Evolutionary conservation across 2,888 invertebrate genomes (phyloP), one percentile per base, ranked within the genome.

Genomic region (Andrena trimmerana): DNA sequence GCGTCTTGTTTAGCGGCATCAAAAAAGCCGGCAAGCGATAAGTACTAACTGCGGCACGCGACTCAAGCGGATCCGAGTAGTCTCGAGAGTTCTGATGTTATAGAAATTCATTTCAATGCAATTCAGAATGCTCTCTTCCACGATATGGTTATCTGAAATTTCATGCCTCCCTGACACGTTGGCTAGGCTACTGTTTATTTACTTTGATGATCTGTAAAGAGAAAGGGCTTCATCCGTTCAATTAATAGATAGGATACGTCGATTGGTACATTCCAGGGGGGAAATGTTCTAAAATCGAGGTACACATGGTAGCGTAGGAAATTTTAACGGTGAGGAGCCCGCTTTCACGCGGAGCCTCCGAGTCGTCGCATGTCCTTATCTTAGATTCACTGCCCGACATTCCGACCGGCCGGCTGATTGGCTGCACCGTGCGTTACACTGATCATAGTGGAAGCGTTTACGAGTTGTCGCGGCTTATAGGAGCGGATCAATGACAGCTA

Each of bases 1-100:
- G 86, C 86, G 85, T 89, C 86, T 88, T 88, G 88, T 91, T 90
- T 88, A 87, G 86, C 86, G 81, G 84, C 88, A 88, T 86, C 83
- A 77, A 84, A 88, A 90, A 87, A 88, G 80, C 86, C 81, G 85
- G 68, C 81, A 72, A 83, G 80, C 85, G 85, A 83, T 87, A 79
- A 87, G 84, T 80, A 84, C 75, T 71, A 79, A 84, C 84, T 84
- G 76, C 79, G 83, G 81, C 86, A 87, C 88, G 87, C 87, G 88
- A 88, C 82, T 72, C 48, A 31, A 62, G 20, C 59, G 68, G 63
- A 75, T 42, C 67, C 8, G 33, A 67, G 50, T 50, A 57, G 54
- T 62, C 24, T 62, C 66, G 16, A 60, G 20, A 65, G 36, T 52
- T 50, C 24, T 29, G 16, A 75, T 54, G 33, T 67, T 74, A 74